Evolutionary conservation across 2,888 invertebrate species (phyloP).

Genomic region (Caenorhabditis angaria): DNA sequence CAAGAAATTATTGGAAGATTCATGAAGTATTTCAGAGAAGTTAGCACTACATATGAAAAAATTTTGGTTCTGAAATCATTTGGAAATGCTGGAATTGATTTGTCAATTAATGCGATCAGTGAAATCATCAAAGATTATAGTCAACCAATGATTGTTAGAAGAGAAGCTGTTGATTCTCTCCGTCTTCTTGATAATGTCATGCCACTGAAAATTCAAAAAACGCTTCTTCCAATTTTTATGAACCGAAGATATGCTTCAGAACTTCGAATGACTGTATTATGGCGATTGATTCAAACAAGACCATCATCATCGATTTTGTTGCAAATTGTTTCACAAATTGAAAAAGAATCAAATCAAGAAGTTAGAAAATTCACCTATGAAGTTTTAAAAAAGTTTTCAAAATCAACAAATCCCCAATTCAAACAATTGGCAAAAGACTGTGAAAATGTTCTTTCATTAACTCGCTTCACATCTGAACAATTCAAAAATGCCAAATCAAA

Average conservation of each 20-base stretch:
- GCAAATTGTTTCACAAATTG: constrained; percentile 56
- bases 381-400: constrained; percentile 47
- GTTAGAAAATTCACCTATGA: constrained; percentile 58
- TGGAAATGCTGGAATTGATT: too few relatives aligned
- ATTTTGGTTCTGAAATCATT: constrained; percentile 65
- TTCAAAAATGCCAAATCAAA: constrained; percentile 9
- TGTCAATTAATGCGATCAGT: constrained; percentile 53
- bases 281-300: constrained; percentile 53
- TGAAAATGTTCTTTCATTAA: not conserved
- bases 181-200: constrained; percentile 46
- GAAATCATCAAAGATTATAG: constrained; percentile 58
- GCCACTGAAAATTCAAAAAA: constrained; percentile 40
- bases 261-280: constrained; percentile 60
- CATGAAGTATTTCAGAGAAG: constrained; percentile 49
- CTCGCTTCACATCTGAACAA: constrained; percentile 13
- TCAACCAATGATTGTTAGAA: constrained; percentile 52
- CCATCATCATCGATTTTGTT: constrained; percentile 55
- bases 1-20: constrained; percentile 33
- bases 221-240: constrained; percentile 64
- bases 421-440: constrained; percentile 38
- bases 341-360: too few relatives aligned
- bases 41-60: constrained; percentile 57
- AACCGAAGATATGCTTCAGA: constrained; percentile 55
- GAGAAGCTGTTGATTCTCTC: constrained; percentile 63
- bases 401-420: constrained; percentile 55